Conservation (phyloP, 1,140 invertebrate genomes). For the Sycophila sp. region DNA sequence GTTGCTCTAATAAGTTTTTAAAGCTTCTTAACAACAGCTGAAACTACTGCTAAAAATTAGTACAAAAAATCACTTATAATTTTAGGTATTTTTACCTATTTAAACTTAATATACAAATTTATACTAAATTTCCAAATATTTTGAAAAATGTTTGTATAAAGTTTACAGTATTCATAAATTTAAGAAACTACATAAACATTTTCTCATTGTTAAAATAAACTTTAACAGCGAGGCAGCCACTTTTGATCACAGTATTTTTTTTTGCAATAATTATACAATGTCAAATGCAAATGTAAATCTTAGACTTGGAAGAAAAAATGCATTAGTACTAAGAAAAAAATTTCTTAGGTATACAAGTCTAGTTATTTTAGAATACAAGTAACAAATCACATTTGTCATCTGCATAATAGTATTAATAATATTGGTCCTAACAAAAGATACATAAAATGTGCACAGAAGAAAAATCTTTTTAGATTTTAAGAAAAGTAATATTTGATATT, state of each 20-base stretch:
- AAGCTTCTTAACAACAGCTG: too few relatives aligned
- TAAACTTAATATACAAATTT: too few relatives aligned
- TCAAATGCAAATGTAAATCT: constrained; percentile 13
- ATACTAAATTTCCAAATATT: too few relatives aligned
- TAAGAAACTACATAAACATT: not conserved
- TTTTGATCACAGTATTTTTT: constrained; percentile 54
- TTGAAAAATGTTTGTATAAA: too few relatives aligned
- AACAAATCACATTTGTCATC: not conserved
- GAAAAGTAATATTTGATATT: too few relatives aligned
- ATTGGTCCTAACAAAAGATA: not conserved
- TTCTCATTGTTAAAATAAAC: constrained; percentile 15
- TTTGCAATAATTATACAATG: constrained; percentile 46
- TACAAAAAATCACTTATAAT: too few relatives aligned
- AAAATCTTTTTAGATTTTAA: too few relatives aligned
- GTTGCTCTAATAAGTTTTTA: too few relatives aligned
- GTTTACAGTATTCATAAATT: too few relatives aligned
- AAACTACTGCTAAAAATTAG: too few relatives aligned
- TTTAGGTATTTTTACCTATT: too few relatives aligned
- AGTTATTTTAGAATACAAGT: not conserved
- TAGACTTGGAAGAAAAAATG: constrained; percentile 1
- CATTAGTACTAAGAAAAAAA: too few relatives aligned
- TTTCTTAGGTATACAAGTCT: not conserved
- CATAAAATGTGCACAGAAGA: not conserved
- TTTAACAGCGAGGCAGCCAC: constrained; percentile 46
- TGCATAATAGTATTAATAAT: constrained; percentile 12